Conservation (phyloP, 1,140 invertebrate species). For the Spodoptera frugiperda region DNA sequence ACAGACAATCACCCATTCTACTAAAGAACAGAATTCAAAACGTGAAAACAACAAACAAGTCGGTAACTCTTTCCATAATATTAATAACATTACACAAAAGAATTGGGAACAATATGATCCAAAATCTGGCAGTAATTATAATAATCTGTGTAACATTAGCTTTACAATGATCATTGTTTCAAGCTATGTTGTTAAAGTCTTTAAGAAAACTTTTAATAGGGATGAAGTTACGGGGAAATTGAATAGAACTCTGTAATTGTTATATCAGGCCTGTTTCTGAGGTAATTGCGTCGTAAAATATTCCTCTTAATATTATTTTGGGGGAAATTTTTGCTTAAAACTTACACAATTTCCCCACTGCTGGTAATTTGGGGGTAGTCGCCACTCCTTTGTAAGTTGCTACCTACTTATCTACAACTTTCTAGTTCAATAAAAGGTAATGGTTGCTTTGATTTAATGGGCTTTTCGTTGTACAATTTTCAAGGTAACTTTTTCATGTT, state of each 20-base stretch:
- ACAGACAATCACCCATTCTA: not conserved
- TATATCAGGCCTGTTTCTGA: constrained; percentile 58
- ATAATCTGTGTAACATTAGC: constrained; percentile 60
- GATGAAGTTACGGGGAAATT: constrained; percentile 58
- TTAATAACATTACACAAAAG: not conserved
- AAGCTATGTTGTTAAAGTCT: constrained; percentile 56
- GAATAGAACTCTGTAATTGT: constrained; percentile 63
- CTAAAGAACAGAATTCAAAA: not conserved
- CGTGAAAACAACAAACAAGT: not conserved
- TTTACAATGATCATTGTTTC: constrained; percentile 61
- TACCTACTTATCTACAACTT: constrained; percentile 39
- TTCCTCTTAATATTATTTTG: constrained; percentile 56
- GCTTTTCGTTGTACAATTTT: constrained; percentile 9
- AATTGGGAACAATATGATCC: constrained; percentile 40
- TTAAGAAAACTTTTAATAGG: constrained; percentile 65
- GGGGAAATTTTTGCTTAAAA: constrained; percentile 56
- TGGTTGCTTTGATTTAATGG: constrained; percentile 36
- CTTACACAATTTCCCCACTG: constrained; percentile 53
- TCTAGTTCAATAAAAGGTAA: constrained; percentile 41
- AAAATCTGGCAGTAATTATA: constrained; percentile 54
- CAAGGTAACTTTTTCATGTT: not conserved
- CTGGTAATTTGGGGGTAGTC: constrained; percentile 36
- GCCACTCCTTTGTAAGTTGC: constrained; percentile 34
- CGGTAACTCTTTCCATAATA: not conserved
- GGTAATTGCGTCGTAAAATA: constrained; percentile 59